Conservation (phyloP, 2,888 invertebrate species). For the Brenthis hecate region DNA sequence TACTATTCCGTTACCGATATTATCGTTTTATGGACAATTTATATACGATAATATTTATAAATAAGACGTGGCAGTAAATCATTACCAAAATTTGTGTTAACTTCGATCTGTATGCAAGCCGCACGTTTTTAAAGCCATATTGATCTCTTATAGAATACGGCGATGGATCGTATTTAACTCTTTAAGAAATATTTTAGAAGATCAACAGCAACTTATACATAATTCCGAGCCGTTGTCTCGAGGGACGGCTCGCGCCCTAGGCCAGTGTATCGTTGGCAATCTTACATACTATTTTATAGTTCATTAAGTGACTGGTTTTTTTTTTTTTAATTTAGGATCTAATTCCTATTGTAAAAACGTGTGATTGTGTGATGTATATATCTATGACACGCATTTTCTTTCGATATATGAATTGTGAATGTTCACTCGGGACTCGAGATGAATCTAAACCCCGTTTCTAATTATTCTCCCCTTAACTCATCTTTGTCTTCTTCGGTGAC, state of each 20-base stretch:
- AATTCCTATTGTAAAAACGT: conserved; percentile 79
- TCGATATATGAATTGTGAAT: conserved; percentile 44
- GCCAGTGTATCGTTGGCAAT: conserved; percentile 80
- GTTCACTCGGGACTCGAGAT: conserved; percentile 44
- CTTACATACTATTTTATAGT: conserved; percentile 74
- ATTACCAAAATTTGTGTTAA: conserved; percentile 48
- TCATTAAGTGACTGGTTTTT: conserved; percentile 80
- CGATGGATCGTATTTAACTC: conserved; percentile 57
- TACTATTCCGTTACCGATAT: conserved; percentile 59
- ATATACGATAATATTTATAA: conserved; percentile 51
- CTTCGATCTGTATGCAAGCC: conserved; percentile 61
- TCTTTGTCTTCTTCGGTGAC: conserved; percentile 70
- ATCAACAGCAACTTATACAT: conserved; percentile 58
- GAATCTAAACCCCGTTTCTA: conserved; percentile 54
- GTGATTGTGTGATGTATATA: conserved; percentile 80
- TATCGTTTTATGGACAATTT: conserved; percentile 46
- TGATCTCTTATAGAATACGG: conserved; percentile 71
- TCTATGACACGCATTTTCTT: conserved; percentile 63
- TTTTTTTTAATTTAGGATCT: conserved; percentile 74
- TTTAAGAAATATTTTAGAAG: conserved; percentile 71
- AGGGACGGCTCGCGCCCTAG: conserved; percentile 56
- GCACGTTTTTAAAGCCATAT: conserved; percentile 68
- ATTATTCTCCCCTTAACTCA: conserved; percentile 55
- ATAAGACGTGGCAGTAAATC: conserved; percentile 62
- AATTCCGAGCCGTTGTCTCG: too few species aligned